phyloP scores from a whole-genome alignment of 2,113 vertebrate species.

The Vidua chalybeata region DNA sequence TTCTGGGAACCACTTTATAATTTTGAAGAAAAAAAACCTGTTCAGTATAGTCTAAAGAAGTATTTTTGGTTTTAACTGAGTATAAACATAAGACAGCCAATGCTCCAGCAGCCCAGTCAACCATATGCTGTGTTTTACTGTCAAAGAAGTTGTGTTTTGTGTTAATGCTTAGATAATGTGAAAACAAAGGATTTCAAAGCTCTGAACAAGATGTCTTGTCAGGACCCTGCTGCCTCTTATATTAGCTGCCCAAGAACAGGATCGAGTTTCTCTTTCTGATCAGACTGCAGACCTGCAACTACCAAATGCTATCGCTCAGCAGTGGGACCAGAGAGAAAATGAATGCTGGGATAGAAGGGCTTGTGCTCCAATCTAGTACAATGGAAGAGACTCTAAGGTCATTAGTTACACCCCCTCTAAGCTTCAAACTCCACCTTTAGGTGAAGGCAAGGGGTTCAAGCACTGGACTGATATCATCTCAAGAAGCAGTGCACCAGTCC shows the following conservation, averaged over 20 bases:
- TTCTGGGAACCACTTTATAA: background rate
- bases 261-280: background rate
- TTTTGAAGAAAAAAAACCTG: background rate
- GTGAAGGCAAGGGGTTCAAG: background rate
- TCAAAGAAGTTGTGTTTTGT: background rate
- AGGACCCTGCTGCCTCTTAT: background rate
- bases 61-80: background rate
- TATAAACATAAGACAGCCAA: background rate
- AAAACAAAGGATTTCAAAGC: background rate
- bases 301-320: background rate
- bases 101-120: background rate
- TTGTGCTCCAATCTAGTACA: background rate
- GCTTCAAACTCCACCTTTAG: background rate
- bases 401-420: background rate
- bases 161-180: accelerated
- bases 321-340: background rate
- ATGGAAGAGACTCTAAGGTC: background rate
- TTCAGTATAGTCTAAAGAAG: background rate
- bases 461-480: background rate
- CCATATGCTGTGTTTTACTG: background rate
- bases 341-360: background rate
- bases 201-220: background rate
- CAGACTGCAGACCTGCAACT: background rate
- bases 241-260: background rate
- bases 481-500: slow-evolving; percentile 65